Evolutionary conservation across 2,888 invertebrate species (phyloP).

Genomic region (Cepaea hortensis): DNA sequence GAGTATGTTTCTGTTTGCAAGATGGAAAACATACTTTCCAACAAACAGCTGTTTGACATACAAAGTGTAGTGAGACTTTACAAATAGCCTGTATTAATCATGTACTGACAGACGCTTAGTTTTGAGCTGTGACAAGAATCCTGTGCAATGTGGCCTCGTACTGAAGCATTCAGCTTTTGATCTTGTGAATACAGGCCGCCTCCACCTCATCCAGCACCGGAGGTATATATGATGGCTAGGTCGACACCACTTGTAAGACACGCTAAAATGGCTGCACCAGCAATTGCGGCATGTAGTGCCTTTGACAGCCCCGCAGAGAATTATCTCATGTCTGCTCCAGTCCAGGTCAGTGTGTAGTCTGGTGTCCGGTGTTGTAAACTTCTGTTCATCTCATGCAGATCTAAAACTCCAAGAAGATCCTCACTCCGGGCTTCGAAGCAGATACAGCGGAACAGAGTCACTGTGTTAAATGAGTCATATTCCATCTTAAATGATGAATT

Average conservation of each 20-base stretch:
- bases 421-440: not conserved
- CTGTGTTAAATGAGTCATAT: not conserved
- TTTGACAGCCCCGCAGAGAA: not conserved
- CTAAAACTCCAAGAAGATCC: not conserved
- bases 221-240: not conserved
- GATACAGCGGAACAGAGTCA: not conserved
- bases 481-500: not conserved
- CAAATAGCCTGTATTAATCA: no score
- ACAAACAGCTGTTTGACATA: no score
- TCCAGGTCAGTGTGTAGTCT: slow-evolving; percentile 19
- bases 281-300: not conserved
- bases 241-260: not conserved
- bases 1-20: no score
- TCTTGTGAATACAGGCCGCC: slow-evolving; percentile 23
- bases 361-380: not conserved
- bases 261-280: not conserved
- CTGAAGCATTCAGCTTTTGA: not conserved
- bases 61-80: no score
- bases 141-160: not conserved
- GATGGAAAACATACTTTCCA: no score
- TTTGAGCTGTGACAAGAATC: no score
- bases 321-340: not conserved
- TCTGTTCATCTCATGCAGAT: not conserved
- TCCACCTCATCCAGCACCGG: not conserved
- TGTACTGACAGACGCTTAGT: no score